Evolutionary conservation across 2,888 invertebrate species (phyloP), one percentile per base, ranked within the genome.

Genomic region (Lamellibrachia columna): DNA sequence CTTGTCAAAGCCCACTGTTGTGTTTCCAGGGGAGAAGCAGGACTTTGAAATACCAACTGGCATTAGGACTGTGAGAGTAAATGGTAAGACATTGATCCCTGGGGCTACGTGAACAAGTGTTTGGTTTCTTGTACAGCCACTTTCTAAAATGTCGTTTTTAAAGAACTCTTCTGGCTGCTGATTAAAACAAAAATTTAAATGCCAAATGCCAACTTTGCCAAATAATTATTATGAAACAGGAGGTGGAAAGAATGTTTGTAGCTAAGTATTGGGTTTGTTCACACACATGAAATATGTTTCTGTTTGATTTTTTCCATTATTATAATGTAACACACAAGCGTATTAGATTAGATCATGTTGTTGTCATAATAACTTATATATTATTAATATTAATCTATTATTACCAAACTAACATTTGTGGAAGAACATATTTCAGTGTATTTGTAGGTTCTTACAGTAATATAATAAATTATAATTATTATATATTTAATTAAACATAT

Each of bases 41-140:
- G 75, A 75, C 4, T 75, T 75, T 75, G 75, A 75, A 75, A 75
- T 75, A 75, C 75, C 75, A 15, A 22, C 75, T 11, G 75, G 75
- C 75, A 75, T 75, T 75, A 75, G 75, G 75, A 75, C 75, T 15
- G 75, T 75, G 15, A 75, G 75, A 75, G 75, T 75, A n/a, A 75
- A 75, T 75, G 75, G 75, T 75, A 75, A 75, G 75, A 11, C 4
- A 15, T 2, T 15, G 22, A 75, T n/a, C 22, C 22, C n/a, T 22
- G 22, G 6, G 75, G 75, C 75, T 2, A 15, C 15, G 15, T 75
- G 75, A 75, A 15, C 75, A 75, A 4, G 58, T 58, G 6, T 75
- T n/a, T 75, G 75, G 22, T 22, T 75, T 75, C 75, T 75, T 15
- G 75, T 22, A 75, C n/a, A 4, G n/a, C 6, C 75, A 75, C 75